Percentiles rank a stretch among this genome's conserved stretches.
Evolutionary conservation across 2,113 vertebrate genomes (phyloP).

Genomic region (Cryptoleucopteryx plumbea): DNA sequence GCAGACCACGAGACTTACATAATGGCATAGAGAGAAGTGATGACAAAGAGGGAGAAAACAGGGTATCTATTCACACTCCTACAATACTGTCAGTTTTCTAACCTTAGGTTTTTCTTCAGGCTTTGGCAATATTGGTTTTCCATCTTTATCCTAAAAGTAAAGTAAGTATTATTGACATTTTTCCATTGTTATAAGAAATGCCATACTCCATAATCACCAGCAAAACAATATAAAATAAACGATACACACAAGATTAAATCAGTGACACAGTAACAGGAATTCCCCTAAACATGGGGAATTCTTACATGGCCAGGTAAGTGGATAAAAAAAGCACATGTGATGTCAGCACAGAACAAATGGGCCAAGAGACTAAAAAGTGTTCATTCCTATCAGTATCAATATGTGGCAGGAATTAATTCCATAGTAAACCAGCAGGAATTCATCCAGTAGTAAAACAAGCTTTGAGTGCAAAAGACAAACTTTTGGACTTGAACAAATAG

Average conservation of each 20-base stretch:
- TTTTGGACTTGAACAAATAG: not conserved
- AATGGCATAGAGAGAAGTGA: not conserved
- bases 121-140: constrained; percentile 65
- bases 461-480: not conserved
- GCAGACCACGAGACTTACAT: not conserved
- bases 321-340: not conserved
- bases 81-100: constrained; percentile 13
- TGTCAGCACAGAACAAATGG: not conserved
- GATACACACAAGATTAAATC: not conserved
- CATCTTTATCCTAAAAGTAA: constrained; percentile 72
- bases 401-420: not conserved
- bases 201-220: not conserved
- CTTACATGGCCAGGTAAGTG: not conserved
- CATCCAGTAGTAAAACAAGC: not conserved
- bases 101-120: constrained; percentile 73
- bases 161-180: not conserved
- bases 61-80: not conserved
- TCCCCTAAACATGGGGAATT: not conserved
- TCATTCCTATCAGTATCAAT: not conserved
- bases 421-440: not conserved
- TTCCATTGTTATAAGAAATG: not conserved
- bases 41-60: not conserved
- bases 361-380: not conserved
- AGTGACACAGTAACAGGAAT: not conserved
- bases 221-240: not conserved